phyloP scores from a whole-genome alignment of 2,113 vertebrate species.

The Pimephales promelas region DNA sequence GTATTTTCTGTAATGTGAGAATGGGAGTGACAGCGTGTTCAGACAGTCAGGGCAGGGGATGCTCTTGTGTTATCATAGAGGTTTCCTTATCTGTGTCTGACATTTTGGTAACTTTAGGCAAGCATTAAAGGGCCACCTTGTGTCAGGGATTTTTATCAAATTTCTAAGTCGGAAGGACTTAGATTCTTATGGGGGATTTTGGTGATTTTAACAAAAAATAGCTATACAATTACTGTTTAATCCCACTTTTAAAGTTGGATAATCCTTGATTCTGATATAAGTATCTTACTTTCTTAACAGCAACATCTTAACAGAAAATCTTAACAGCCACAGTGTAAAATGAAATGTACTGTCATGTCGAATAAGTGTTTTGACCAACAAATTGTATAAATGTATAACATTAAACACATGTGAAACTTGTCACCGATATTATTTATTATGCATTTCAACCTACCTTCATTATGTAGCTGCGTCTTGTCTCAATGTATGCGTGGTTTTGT shows the following conservation, averaged over 20 bases:
- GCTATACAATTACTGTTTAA: neutral
- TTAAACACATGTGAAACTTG: neutral
- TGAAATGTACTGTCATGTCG: neutral
- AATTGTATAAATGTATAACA: neutral
- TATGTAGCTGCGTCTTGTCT: neutral
- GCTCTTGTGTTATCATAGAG: slow-evolving; percentile 43
- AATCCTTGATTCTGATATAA: slow-evolving; percentile 1
- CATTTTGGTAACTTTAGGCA: slow-evolving; percentile 12
- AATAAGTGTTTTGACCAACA: neutral
- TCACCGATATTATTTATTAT: neutral
- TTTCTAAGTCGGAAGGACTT: slow-evolving; percentile 5
- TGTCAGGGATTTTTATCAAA: slow-evolving; percentile 1
- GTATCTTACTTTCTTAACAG: no score
- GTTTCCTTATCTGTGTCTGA: slow-evolving; percentile 26
- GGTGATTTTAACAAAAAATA: neutral
- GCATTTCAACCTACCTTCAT: neutral
- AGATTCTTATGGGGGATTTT: neutral
- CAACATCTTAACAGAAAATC: neutral
- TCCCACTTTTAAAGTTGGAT: neutral
- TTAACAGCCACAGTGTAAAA: neutral
- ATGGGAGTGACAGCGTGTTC: slow-evolving; percentile 67
- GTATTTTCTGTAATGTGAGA: slow-evolving; percentile 63
- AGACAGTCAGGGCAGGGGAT: slow-evolving; percentile 67
- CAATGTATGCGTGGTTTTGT: neutral
- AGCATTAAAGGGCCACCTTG: slow-evolving; percentile 7